These are phyloP conservation scores for Aleiodes leptofemur DNA, from an alignment of 2,888 invertebrate genomes.

Conservation along the genomic window DNA sequence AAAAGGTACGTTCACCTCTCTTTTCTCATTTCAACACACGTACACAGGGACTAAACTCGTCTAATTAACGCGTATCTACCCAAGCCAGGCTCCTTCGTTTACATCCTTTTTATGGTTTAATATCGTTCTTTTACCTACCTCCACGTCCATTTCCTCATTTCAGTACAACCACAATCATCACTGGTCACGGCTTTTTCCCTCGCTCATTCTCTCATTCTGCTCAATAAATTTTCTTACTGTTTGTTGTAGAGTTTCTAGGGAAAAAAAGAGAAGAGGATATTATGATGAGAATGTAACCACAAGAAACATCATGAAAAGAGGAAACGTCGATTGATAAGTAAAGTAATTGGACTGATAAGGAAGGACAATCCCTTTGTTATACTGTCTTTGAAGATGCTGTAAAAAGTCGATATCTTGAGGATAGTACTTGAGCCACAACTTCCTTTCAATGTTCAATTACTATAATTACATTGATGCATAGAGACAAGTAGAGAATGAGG, in stretches of 20 bases:
- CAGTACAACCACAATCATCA: too few species aligned
- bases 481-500: background rate
- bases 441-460: constrained; percentile 40
- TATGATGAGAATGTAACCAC: constrained; percentile 15
- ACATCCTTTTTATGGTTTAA: constrained; percentile 58
- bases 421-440: constrained; percentile 16
- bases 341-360: constrained; percentile 53
- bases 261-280: constrained; percentile 18
- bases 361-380: background rate
- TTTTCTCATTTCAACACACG: too few species aligned
- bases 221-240: constrained; percentile 32
- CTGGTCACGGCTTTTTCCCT: background rate
- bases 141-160: constrained; percentile 10
- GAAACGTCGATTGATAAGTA: background rate
- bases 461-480: constrained; percentile 19
- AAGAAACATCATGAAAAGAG: background rate
- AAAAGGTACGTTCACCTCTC: too few species aligned
- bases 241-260: background rate
- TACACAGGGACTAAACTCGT: constrained; percentile 49
- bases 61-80: constrained; percentile 58
- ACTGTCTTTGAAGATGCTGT: background rate
- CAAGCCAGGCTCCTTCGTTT: constrained; percentile 55
- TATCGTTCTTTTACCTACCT: constrained; percentile 24
- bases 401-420: background rate
- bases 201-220: constrained; percentile 6